Conservation (phyloP, 2,113 vertebrate species). For the Myotis brandtii region DNA sequence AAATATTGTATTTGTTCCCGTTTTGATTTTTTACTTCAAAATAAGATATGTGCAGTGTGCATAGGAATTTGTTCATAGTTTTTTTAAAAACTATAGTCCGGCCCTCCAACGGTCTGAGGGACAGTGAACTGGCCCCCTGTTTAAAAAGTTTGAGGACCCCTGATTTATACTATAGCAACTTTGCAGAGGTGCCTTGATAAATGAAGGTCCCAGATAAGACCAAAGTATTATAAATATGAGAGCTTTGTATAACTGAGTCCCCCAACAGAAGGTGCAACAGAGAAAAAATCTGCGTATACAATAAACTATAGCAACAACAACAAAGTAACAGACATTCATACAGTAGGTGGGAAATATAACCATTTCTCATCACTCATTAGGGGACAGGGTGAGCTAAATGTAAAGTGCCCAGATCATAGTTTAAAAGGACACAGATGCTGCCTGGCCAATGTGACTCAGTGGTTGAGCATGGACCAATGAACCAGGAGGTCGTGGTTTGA, state of each 20-base stretch:
- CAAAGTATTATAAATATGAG: neutral
- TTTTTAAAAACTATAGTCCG: too few relatives aligned
- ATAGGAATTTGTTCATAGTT: too few relatives aligned
- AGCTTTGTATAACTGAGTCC: neutral
- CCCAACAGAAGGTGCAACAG: neutral
- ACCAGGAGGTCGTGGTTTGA: too few relatives aligned
- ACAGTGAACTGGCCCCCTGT: too few relatives aligned
- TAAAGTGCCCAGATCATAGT: neutral
- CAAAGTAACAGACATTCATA: neutral
- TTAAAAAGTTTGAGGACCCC: too few relatives aligned
- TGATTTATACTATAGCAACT: neutral
- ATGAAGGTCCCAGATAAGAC: neutral
- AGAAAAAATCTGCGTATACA: neutral
- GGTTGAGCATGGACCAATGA: too few relatives aligned
- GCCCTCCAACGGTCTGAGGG: too few relatives aligned
- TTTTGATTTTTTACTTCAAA: too few relatives aligned
- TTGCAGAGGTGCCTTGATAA: neutral
- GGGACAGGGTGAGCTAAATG: neutral
- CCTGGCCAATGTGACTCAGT: too few relatives aligned
- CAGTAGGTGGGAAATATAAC: neutral
- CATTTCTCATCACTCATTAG: neutral
- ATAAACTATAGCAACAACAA: neutral
- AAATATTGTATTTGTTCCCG: too few relatives aligned
- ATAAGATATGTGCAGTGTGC: too few relatives aligned
- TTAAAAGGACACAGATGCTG: slow-evolving; percentile 3